phyloP scores from a whole-genome alignment of 1,140 invertebrate genomes.

The Halictus rubicundus region DNA sequence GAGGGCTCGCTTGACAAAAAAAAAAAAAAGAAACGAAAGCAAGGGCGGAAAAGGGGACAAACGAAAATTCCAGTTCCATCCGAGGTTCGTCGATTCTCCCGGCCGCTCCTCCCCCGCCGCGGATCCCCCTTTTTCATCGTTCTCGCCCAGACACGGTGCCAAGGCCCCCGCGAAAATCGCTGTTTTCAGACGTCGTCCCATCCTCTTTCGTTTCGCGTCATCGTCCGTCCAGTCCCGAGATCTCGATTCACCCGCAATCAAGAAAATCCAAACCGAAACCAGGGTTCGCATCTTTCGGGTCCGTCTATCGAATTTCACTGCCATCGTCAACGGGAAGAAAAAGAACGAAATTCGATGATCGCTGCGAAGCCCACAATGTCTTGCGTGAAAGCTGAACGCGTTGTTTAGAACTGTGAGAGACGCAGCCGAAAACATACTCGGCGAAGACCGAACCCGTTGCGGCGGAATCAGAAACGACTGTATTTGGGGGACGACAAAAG shows the following conservation, averaged over 20 bases:
- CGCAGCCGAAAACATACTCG: too few species aligned
- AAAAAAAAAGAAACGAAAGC: constrained; percentile 50
- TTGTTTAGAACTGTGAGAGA: too few species aligned
- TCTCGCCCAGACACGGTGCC: constrained; percentile 23
- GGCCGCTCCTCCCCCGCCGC: neutral
- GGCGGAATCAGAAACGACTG: too few species aligned
- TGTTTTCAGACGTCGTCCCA: neutral
- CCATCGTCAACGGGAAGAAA: too few species aligned
- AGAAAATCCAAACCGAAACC: too few species aligned
- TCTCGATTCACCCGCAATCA: too few species aligned
- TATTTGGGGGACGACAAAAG: neutral
- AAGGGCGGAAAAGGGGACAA: constrained; percentile 47
- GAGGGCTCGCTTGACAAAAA: constrained; percentile 52
- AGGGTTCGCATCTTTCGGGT: too few species aligned
- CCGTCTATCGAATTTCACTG: too few species aligned
- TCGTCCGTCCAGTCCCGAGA: neutral
- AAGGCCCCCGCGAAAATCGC: constrained; percentile 26
- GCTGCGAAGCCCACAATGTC: too few species aligned
- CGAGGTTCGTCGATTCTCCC: constrained; percentile 33
- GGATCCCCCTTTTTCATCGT: constrained; percentile 2
- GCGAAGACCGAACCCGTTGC: too few species aligned
- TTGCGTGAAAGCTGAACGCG: too few species aligned
- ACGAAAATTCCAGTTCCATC: constrained; percentile 51
- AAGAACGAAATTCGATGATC: too few species aligned
- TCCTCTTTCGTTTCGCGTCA: neutral